Evolutionary conservation across 2,888 invertebrate genomes (phyloP), one percentile per base, ranked within the genome.

Genomic region (Ormia ochracea): DNA sequence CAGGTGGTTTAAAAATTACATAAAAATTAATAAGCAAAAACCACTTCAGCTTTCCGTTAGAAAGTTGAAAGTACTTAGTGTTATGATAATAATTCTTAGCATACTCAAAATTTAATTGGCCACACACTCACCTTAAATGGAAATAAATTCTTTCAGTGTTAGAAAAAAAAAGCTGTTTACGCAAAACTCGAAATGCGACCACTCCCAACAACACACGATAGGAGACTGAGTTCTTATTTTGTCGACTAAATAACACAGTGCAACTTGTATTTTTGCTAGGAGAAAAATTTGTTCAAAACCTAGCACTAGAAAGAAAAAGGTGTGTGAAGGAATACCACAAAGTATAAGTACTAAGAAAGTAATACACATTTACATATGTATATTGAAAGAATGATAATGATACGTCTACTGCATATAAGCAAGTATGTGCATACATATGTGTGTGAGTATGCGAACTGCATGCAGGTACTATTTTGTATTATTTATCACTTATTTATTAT

Each of bases 211-310:
- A 63, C 33, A n/a, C 68, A 73, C 61, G 50, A 10, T 33, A 73
- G 50, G 73, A 72, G 68, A 80, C 76, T 80, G 72, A 76, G 45
- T 66, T n/a, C n/a, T n/a, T n/a, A n/a, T n/a, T n/a, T n/a, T n/a
- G n/a, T n/a, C n/a, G n/a, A n/a, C n/a, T n/a, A n/a, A 75, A 48
- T 68, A 41, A 26, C 45, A 33, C 50, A 10, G 36, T 17, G 50
- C 43, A 66, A 72, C 38, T 80, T 52, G 63, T 74, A 36, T 69
- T 69, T 76, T 54, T 14, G 21, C 69, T 69, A 69, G 65, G 70
- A 75, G 65, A 79, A 78, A 69, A 63, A 38, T 36, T n/a, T n/a
- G 65, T 45, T 28, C 31, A 61, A 69, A 31, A 69, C 69, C 26
- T 63, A 56, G 73, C 52, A 63, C n/a, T n/a, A n/a, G n/a, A 48